Percentiles rank a stretch among this genome's conserved stretches.
Conservation (phyloP, 2,888 invertebrate genomes). For the Serrognathus titanus region DNA sequence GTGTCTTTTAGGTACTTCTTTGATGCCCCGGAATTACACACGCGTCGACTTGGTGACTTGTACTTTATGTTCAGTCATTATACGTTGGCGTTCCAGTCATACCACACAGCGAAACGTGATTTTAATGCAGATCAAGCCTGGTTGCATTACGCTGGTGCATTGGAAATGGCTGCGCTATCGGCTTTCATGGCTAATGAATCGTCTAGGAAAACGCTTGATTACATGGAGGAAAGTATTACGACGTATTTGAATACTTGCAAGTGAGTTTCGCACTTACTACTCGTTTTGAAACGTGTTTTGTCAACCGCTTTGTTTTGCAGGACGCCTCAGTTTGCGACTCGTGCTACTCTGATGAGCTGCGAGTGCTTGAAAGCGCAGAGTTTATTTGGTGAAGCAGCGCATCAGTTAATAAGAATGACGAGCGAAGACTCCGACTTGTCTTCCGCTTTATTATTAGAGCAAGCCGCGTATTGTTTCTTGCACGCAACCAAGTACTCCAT, state of each 20-base stretch:
- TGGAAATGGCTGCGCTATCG: constrained; percentile 93
- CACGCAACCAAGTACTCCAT: constrained; percentile 63
- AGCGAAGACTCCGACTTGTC: constrained; percentile 96
- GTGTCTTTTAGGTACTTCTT: constrained; percentile 63
- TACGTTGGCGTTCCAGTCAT: constrained; percentile 86
- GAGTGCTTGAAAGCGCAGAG: constrained; percentile 79
- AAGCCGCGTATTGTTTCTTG: constrained; percentile 91
- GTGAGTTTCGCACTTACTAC: constrained; percentile 47
- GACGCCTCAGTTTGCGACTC: constrained; percentile 86
- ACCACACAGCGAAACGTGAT: constrained; percentile 95
- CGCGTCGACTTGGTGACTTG: constrained; percentile 88
- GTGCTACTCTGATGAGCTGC: constrained; percentile 85
- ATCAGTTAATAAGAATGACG: constrained; percentile 91
- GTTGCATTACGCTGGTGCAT: constrained; percentile 93
- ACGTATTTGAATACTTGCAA: constrained; percentile 89
- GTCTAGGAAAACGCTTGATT: constrained; percentile 75
- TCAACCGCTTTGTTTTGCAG: constrained; percentile 49
- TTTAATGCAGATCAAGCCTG: constrained; percentile 96
- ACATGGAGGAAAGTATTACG: constrained; percentile 92
- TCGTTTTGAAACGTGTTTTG: not conserved
- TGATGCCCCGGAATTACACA: constrained; percentile 88
- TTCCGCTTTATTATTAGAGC: constrained; percentile 90
- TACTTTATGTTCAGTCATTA: constrained; percentile 96
- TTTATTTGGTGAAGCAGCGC: constrained; percentile 88
- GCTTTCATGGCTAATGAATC: constrained; percentile 85